Base-by-base conservation (phyloP, 2,113 vertebrate species). In the Nothoprocta perdicaria region DNA sequence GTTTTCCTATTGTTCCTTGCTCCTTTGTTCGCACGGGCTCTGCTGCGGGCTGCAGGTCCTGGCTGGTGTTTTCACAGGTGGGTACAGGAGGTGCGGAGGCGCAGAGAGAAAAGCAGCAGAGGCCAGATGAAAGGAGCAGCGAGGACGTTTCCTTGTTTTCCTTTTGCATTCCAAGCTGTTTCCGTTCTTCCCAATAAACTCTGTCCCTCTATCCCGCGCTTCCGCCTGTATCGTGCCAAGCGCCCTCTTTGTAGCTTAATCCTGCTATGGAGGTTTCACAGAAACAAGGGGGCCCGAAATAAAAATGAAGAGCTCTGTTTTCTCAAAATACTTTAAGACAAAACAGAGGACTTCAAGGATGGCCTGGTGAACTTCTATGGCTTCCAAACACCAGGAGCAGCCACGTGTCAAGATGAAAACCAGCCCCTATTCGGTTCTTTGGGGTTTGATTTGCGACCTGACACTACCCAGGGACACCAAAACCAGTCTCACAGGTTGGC, bases 41-140 rank as follows among this genome's bases (percentile, higher is more conserved):
- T 33, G 33, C 27, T 22, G 46, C 60, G 35, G 40, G 35, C 23
- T 5, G 0, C 38, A 16, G 58, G 80, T 68, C 22, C 77, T 90
- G 60, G 85, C 92, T 81, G 90, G 29, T 95, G 95, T 92, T 95
- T 95, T 86, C 88, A 77, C 92, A 94, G 95, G 92, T 95, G 95
- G 26, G 35, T 22, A 48, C 1, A 12, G 1, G 52, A 27, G 46
- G 66, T 1, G 38, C 43, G 38, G 69, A 62, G 31, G 21, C 1
- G 1, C 13, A 12, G 61, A 66, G 69, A 45, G 8, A 69, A 73
- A 71, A 13, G 2, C 41, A 26, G 6, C 73, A 52, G 67, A 76
- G 63, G 41, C 53, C 60, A 57, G 27, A 1, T 18, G 88, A 75
- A 89, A 91, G 77, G 72, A 40, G 80, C 90, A 92, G 86, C 86